Evolutionary conservation across 2,888 invertebrate genomes (phyloP).

Genomic region (Mythimna ferrago): DNA sequence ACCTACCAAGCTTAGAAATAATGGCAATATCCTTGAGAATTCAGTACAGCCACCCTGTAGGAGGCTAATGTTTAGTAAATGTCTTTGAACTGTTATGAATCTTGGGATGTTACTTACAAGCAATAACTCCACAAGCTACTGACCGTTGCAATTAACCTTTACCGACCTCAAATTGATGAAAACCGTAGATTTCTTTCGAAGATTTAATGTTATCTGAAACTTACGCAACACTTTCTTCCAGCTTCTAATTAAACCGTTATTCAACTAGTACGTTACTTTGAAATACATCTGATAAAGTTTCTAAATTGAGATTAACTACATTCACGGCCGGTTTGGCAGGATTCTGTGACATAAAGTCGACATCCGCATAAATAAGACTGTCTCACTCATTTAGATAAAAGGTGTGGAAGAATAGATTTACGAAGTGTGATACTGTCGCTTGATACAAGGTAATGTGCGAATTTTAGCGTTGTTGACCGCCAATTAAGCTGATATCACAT

Average conservation of each 20-base stretch:
- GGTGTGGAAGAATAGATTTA: conserved; percentile 57
- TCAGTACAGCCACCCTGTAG: background rate
- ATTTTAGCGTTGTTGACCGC: conserved; percentile 25
- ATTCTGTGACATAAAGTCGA: conserved; percentile 52
- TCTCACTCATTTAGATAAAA: conserved; percentile 58
- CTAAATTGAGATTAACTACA: conserved; percentile 53
- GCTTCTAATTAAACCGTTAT: conserved; percentile 47
- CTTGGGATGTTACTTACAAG: conserved; percentile 39
- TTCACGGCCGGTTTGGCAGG: conserved; percentile 49
- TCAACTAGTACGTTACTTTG: conserved; percentile 35
- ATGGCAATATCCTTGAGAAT: conserved; percentile 4
- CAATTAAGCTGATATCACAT: conserved; percentile 25
- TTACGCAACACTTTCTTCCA: conserved; percentile 46
- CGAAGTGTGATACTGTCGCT: conserved; percentile 55
- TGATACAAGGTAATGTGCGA: conserved; percentile 43
- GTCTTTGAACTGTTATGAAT: conserved; percentile 43
- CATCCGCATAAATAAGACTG: conserved; percentile 58
- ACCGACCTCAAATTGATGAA: conserved; percentile 49
- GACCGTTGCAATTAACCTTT: conserved; percentile 55
- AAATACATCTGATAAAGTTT: conserved; percentile 58
- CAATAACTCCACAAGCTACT: conserved; percentile 50
- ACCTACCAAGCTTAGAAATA: background rate
- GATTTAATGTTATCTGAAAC: conserved; percentile 41
- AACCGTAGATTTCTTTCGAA: conserved; percentile 52
- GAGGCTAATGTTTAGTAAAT: conserved; percentile 21